A percentile compares a stretch with the other conserved stretches of the same genome.
Evolutionary conservation across 2,888 invertebrate species (phyloP).

Genomic region (Salticus scenicus): DNA sequence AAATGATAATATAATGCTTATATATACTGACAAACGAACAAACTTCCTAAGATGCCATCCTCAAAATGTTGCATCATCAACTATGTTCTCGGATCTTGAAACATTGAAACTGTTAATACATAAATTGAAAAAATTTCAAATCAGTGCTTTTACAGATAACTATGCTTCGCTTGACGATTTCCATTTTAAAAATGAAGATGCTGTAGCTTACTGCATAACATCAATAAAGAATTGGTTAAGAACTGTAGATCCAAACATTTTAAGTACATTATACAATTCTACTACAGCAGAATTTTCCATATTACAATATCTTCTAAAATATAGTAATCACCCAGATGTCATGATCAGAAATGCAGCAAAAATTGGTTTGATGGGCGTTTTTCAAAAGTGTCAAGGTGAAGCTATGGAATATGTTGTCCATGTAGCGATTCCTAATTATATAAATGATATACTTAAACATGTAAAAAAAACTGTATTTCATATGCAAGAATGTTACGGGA

Average conservation of each 20-base stretch:
- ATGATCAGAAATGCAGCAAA: constrained; percentile 42
- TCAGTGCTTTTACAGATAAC: too few species aligned
- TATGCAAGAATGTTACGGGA: constrained; percentile 11
- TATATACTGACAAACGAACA: too few species aligned
- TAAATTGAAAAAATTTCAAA: too few species aligned
- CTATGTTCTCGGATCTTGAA: too few species aligned
- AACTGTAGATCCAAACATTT: neutral
- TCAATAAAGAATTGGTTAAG: neutral
- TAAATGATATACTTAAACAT: neutral
- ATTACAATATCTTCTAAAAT: constrained; percentile 13
- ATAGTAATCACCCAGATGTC: constrained; percentile 18
- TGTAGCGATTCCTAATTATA: neutral
- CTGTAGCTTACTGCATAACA: neutral
- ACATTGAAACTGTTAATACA: too few species aligned
- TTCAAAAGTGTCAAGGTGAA: constrained; percentile 15
- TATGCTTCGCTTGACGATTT: too few species aligned
- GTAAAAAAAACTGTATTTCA: neutral
- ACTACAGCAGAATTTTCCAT: neutral
- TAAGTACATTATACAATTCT: neutral
- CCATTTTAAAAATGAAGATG: neutral
- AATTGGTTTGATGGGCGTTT: constrained; percentile 19
- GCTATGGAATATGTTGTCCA: neutral
- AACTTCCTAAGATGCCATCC: too few species aligned
- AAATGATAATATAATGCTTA: too few species aligned
- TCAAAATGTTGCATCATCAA: too few species aligned